These are phyloP conservation scores for Magallana ariakensis DNA, from an alignment of 1,140 invertebrate species.

Conservation along the genomic window DNA sequence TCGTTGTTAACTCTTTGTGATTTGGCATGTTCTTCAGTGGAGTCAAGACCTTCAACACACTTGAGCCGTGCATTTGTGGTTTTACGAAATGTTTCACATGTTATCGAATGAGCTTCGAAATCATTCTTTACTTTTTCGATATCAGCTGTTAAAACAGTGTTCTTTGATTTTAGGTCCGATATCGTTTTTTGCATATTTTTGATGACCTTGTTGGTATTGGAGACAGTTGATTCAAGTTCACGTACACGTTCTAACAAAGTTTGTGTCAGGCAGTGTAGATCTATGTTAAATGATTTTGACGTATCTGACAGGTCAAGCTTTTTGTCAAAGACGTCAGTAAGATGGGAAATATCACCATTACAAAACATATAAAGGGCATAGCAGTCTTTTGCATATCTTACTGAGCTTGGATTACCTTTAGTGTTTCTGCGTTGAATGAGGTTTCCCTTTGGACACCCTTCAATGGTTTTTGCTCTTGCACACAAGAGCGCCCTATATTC, in stretches of 20 bases:
- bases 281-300: not conserved
- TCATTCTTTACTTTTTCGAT: no score
- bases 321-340: slow-evolving; percentile 1
- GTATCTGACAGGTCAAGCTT: no score
- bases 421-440: slow-evolving; percentile 32
- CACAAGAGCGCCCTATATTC: slow-evolving; percentile 2
- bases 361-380: slow-evolving; percentile 31
- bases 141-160: no score
- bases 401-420: not conserved
- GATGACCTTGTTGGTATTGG: not conserved
- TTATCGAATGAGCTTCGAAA: no score
- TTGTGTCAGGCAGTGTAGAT: not conserved
- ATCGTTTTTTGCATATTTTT: not conserved
- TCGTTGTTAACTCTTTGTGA: no score
- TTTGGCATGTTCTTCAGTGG: no score
- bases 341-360: slow-evolving; percentile 11
- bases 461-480: slow-evolving; percentile 6
- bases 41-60: no score
- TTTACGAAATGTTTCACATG: no score
- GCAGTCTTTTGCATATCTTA: slow-evolving; percentile 38
- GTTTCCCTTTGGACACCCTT: slow-evolving; percentile 41
- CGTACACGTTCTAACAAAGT: not conserved
- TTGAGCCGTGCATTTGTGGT: no score
- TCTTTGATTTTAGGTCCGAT: no score
- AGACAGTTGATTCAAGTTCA: not conserved